Evolutionary conservation across 2,113 vertebrate genomes (phyloP), one percentile per base, ranked within the genome.

Genomic region (Varanus komodoensis): DNA sequence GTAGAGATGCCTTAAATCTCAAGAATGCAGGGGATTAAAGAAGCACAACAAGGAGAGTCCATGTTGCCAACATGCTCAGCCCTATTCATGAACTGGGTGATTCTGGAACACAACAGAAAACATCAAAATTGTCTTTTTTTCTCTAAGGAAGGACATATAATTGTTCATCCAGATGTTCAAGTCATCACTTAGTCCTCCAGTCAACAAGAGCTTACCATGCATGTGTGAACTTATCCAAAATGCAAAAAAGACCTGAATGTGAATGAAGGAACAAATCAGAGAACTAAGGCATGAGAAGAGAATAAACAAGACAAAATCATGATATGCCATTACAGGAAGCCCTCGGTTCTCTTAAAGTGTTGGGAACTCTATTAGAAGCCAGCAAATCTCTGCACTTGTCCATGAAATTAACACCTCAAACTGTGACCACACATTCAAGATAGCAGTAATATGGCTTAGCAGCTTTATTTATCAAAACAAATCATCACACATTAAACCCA

Each of bases 391-490:
- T 78, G 57, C 27, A 23, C 38, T n/a, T 86, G 57, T n/a, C 80
- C 29, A 68, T 79, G 27, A 7, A 68, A 68, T 68, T 79, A 87
- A 68, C 38, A 87, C 85, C n/a, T 61, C 71, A 75, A 38, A 77
- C 8, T 87, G n/a, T 25, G 23, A 52, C 73, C 6, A 4, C n/a
- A 38, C 52, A 77, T 75, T 87, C n/a, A 25, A 61, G 57, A 87
- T 77, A 52, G n/a, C n/a, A 87, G 85, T 44, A 87, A 77, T 19
- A 67, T 64, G 27, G 64, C 29, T 48, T 69, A 48, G 64, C 71
- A 38, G 23, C 52, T 77, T 75, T 77, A 52, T 86, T 86, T 86
- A 86, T 73, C 48, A 52, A 50, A 77, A 8, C 54, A 87, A 77
- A 74, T 34, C 9, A 29, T 61, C 75, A 3, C 71, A 87, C 50